Base-by-base conservation (phyloP, 2,797 vertebrate genomes). In the Holocentrus rufus region DNA sequence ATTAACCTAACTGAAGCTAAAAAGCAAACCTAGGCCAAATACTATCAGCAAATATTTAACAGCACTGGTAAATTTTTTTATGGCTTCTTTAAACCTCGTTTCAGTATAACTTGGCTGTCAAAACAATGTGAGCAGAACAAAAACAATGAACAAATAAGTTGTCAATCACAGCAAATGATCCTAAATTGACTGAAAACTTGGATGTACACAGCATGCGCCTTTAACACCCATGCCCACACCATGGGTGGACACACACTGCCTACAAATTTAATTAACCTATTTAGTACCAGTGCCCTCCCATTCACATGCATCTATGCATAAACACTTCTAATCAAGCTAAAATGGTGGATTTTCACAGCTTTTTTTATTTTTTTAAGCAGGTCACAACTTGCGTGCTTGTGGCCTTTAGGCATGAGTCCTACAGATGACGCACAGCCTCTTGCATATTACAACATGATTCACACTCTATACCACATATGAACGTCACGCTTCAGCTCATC, bases 401-500 rank as follows among this genome's bases (percentile, higher is more conserved):
- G 44, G 59, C 46, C 25, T 53, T 39, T 72, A 52, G 30, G 54
- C n/a, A 27, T 2, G 53, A 68, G 22, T 15, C 50, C 52, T 23
- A 20, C 22, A 54, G 23, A 57, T 22, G 39, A 76, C 66, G 39
- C 46, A 5, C 72, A 36, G 60, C 1, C n/a, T 57, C 22, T 20
- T 17, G 6, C 63, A 13, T 17, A 30, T 36, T 42, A 34, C 39
- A 23, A 47, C 49, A 52, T 71, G 36, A 72, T 67, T 64, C 53
- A 57, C 3, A 54, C 34, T 31, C 66, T 2, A 25, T 53, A 4
- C 44, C 60, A 57, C 77, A 74, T 53, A 46, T 13, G 53, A 57
- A 46, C 44, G 0, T 14, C 64, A 22, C 47, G 46, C 65, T 68
- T 68, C 72, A 72, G 72, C 83, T 85, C 69, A 52, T 82, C 66